These are phyloP conservation scores for Tiphia femorata DNA, from an alignment of 2,888 invertebrate genomes.

Conservation along the genomic window DNA sequence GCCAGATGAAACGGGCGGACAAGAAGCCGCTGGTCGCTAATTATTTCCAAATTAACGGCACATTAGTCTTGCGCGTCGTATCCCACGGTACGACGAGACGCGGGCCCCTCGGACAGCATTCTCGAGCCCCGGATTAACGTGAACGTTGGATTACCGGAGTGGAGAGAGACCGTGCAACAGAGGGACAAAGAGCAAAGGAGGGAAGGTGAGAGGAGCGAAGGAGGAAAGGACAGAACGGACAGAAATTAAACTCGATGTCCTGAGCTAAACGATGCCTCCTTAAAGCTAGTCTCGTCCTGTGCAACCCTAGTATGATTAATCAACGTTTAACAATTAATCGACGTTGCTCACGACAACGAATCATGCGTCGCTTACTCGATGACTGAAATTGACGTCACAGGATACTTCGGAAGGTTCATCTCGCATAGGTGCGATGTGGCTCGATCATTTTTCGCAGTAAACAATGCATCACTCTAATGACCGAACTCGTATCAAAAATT, in stretches of 20 bases:
- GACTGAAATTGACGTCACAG: too few species aligned
- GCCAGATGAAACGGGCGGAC: constrained; percentile 31
- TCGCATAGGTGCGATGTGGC: too few species aligned
- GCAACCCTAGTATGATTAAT: constrained; percentile 4
- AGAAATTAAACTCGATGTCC: constrained; percentile 37
- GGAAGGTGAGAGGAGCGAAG: too few species aligned
- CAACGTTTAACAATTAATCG: not conserved
- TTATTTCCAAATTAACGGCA: constrained; percentile 53
- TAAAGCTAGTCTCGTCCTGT: not conserved
- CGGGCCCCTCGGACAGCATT: constrained; percentile 28
- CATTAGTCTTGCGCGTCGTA: constrained; percentile 43
- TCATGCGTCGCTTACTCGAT: too few species aligned
- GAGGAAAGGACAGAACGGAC: too few species aligned
- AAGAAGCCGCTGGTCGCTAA: constrained; percentile 41
- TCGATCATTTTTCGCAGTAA: too few species aligned
- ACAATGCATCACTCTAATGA: too few species aligned
- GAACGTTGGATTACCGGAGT: constrained; percentile 37
- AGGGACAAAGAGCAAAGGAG: too few species aligned
- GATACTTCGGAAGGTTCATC: too few species aligned
- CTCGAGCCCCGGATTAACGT: constrained; percentile 35
- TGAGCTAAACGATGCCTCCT: constrained; percentile 4
- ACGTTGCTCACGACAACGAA: too few species aligned
- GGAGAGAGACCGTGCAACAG: too few species aligned
- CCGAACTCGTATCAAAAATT: too few species aligned
- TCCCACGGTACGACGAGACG: not conserved